Evolutionary conservation across 2,113 vertebrate genomes (phyloP).

Genomic region (Polyodon spathula): DNA sequence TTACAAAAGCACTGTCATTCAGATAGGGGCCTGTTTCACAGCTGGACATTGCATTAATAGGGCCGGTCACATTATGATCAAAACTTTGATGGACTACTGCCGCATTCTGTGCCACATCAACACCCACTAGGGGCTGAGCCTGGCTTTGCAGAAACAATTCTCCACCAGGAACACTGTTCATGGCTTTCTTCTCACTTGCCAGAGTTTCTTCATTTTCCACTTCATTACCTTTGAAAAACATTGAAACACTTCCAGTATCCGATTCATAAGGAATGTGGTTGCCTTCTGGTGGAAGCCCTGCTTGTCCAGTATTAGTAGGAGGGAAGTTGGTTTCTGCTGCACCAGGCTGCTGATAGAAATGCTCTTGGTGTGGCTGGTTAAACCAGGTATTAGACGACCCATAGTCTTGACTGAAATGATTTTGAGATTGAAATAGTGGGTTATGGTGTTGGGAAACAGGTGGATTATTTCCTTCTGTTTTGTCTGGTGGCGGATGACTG

Average conservation of each 20-base stretch:
- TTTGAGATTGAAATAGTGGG: conserved; percentile 50
- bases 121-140: background rate
- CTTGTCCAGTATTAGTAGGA: conserved; percentile 23
- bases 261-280: conserved; percentile 20
- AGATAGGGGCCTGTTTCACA: conserved; percentile 32
- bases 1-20: conserved; percentile 20
- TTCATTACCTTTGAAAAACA: conserved; percentile 89
- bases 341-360: conserved; percentile 61
- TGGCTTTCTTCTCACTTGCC: conserved; percentile 50
- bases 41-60: conserved; percentile 20
- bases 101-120: conserved; percentile 33
- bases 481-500: background rate
- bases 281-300: conserved; percentile 15
- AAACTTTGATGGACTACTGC: conserved; percentile 30
- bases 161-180: conserved; percentile 32
- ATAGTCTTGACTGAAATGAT: conserved; percentile 54
- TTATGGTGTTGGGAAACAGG: conserved; percentile 36
- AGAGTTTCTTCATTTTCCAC: conserved; percentile 89
- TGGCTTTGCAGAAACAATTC: conserved; percentile 17
- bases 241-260: conserved; percentile 63
- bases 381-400: conserved; percentile 47
- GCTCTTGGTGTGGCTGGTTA: conserved; percentile 50
- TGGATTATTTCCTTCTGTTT: conserved; percentile 11
- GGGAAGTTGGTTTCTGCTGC: conserved; percentile 25
- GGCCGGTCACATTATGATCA: conserved; percentile 16